Base-by-base conservation (phyloP, 2,113 vertebrate genomes). In the Pollachius pollachius region DNA sequence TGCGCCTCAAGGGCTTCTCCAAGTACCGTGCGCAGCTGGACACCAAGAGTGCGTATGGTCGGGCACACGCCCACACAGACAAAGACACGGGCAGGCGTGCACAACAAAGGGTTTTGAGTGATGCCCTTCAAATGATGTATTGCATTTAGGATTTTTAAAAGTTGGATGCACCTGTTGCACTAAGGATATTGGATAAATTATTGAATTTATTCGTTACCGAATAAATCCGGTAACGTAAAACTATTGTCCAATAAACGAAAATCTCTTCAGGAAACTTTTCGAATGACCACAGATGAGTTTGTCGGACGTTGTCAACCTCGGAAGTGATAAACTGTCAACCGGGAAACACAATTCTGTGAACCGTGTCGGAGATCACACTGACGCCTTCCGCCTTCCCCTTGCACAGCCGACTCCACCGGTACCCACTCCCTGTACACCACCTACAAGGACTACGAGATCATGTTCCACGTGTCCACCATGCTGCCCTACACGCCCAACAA, bases 401-500 rank as follows among this genome's bases (percentile, higher is more conserved):
- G 34, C 83, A 23, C 23, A 93, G 92, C 92, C 58, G 92, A 93
- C 73, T 93, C 90, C 0, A 92, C 92, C 0, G 90, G 92, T 21
- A 91, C 89, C 18, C 92, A 93, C 79, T 92, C 91, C 48, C 71
- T 93, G 62, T 91, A 90, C 71, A 93, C 92, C n/a, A 87, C 85
- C 5, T 80, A 92, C 73, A 93, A 92, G 81, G 92, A 93, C 70
- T 92, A 92, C 48, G 92, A 93, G 80, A 79, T 92, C 80, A 93
- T 93, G 92, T 92, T 93, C 83, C 92, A 93, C 3, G 90, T 93
- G 70, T 93, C 91, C 3, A 92, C 90, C 70, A 95, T 98, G 96
- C 88, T 99, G 79, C 97, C 97, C 1, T 99, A 99, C 80, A 99
- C 97, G 15, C 97, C 97, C 60, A 99, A 99, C 90, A 99, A 99